A percentile compares a stretch with the other conserved stretches of the same genome.
phyloP scores from a whole-genome alignment of 2,113 vertebrate species.

The Geococcyx californianus region DNA sequence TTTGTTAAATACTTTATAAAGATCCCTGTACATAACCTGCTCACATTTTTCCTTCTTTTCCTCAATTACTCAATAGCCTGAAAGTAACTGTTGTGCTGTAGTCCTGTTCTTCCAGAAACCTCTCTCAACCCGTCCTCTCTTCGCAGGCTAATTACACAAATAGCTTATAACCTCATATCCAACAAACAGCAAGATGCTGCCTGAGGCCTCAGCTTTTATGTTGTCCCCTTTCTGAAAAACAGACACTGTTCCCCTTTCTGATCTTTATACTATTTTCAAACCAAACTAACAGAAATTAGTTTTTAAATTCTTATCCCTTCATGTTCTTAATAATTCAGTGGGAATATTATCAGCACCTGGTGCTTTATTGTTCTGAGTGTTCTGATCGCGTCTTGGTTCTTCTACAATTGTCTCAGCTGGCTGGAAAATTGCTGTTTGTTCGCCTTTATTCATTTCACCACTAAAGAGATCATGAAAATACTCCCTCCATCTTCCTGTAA shows the following conservation, averaged over 20 bases:
- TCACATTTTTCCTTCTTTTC: not conserved
- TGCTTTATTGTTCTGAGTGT: not conserved
- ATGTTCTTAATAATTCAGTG: not conserved
- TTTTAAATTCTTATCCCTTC: not conserved
- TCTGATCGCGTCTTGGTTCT: not conserved
- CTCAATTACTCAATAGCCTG: not conserved
- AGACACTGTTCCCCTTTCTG: not conserved
- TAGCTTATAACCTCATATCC: not conserved
- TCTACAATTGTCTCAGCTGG: not conserved
- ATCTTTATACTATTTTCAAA: not conserved
- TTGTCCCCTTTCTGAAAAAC: not conserved
- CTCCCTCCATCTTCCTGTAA: not conserved
- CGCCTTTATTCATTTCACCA: not conserved
- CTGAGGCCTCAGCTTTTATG: not conserved
- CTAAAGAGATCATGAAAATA: not conserved
- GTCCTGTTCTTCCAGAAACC: not conserved
- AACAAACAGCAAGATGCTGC: not conserved
- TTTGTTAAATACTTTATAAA: not conserved
- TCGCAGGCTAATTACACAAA: not conserved
- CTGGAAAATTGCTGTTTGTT: not conserved
- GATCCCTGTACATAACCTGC: not conserved
- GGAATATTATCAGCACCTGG: not conserved
- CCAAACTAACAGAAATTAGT: not conserved
- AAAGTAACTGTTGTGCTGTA: not conserved
- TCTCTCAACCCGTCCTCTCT: not conserved